Conservation (phyloP, 2,888 invertebrate species). For the Diaphora mendica region DNA sequence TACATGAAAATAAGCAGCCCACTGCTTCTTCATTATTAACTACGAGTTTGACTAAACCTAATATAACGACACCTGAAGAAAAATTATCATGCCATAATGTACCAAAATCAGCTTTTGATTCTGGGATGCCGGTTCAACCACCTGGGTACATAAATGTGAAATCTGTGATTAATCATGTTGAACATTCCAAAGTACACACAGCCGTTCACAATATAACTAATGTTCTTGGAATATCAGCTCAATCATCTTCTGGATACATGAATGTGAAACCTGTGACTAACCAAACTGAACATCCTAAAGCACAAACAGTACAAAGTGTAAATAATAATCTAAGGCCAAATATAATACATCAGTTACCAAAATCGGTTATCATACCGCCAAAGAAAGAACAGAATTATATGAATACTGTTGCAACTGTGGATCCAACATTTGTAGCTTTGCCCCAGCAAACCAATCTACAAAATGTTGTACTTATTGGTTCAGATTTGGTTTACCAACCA, state of each 20-base stretch:
- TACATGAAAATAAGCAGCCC: constrained; percentile 25
- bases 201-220: constrained; percentile 17
- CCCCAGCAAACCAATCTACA: constrained; percentile 56
- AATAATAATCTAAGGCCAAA: constrained; percentile 14
- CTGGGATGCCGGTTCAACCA: background rate
- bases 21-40: background rate
- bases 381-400: constrained; percentile 24
- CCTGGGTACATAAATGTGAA: constrained; percentile 15
- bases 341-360: constrained; percentile 32
- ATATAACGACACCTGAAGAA: constrained; percentile 4
- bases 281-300: constrained; percentile 8
- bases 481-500: constrained; percentile 65
- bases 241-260: constrained; percentile 10
- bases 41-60: constrained; percentile 1
- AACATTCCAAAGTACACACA: constrained; percentile 6
- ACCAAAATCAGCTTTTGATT: constrained; percentile 6
- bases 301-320: background rate
- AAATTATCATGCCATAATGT: constrained; percentile 5
- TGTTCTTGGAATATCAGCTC: background rate
- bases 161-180: constrained; percentile 8
- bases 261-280: constrained; percentile 13
- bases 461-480: constrained; percentile 66
- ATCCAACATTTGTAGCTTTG: constrained; percentile 51
- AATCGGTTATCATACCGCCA: constrained; percentile 23
- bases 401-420: constrained; percentile 29